Conservation (phyloP, 2,888 invertebrate genomes). For the Tetheella fluctuosa region DNA sequence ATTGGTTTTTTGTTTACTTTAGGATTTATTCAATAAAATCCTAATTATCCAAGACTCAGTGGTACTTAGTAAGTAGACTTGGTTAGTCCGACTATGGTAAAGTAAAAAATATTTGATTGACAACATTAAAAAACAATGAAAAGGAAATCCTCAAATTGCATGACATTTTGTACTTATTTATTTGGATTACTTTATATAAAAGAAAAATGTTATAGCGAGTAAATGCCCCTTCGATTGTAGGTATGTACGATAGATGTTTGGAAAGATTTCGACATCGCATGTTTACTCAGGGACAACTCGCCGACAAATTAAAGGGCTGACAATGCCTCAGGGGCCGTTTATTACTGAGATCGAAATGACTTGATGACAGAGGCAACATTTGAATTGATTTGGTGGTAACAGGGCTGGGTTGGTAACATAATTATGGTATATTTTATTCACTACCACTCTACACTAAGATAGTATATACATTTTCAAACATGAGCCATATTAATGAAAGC, state of each 20-base stretch:
- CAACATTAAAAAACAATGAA: too few species aligned
- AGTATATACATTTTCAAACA: background rate
- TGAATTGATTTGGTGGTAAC: slow-evolving; percentile 6
- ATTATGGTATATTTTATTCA: background rate
- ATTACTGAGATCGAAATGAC: slow-evolving; percentile 14
- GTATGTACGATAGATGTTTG: background rate
- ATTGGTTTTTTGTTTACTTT: background rate
- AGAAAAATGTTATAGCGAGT: too few species aligned
- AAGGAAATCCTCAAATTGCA: too few species aligned
- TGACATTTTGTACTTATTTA: too few species aligned
- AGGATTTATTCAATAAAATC: background rate
- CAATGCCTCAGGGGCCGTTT: slow-evolving; percentile 15
- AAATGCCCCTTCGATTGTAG: background rate
- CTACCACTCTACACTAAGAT: background rate
- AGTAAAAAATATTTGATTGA: too few species aligned
- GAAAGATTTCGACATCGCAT: slow-evolving; percentile 6
- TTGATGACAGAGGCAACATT: background rate
- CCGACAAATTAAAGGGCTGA: slow-evolving; percentile 31
- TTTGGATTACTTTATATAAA: too few species aligned
- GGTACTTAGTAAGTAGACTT: background rate
- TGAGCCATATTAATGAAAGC: too few species aligned
- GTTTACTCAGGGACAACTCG: slow-evolving; percentile 24
- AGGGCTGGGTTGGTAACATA: background rate
- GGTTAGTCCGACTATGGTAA: too few species aligned
- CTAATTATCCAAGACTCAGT: background rate